phyloP scores from a whole-genome alignment of 2,888 invertebrate species.

The Suillia variegata region DNA sequence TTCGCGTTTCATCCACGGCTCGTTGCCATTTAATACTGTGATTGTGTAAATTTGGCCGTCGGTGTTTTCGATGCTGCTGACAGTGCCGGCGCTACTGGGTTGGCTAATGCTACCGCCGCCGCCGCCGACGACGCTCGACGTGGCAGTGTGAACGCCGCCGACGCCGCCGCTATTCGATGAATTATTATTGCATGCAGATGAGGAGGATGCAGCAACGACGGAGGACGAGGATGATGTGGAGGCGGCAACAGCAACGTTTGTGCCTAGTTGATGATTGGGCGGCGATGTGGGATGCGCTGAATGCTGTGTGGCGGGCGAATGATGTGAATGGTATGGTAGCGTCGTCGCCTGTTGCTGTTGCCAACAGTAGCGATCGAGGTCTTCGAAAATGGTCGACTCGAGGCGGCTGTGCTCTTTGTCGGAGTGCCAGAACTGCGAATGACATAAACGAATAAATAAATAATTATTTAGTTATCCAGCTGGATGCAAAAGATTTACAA shows the following conservation, averaged over 20 bases:
- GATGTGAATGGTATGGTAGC: conserved; percentile 57
- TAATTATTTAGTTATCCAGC: too few relatives aligned
- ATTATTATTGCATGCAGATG: background rate
- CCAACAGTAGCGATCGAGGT: conserved; percentile 86
- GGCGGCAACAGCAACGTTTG: conserved; percentile 29
- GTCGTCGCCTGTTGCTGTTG: conserved; percentile 65
- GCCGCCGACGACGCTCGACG: conserved; percentile 40
- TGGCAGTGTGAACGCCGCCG: conserved; percentile 27
- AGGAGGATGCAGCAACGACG: background rate
- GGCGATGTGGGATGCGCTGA: conserved; percentile 28
- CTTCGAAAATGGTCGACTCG: conserved; percentile 79
- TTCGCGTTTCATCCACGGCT: conserved; percentile 73
- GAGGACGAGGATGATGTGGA: conserved; percentile 27
- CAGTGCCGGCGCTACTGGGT: conserved; percentile 44
- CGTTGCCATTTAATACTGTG: conserved; percentile 81
- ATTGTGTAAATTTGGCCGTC: conserved; percentile 82
- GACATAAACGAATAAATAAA: conserved; percentile 4
- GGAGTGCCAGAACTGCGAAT: conserved; percentile 59
- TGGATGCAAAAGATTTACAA: too few relatives aligned
- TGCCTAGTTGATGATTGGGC: conserved; percentile 22
- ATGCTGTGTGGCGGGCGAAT: conserved; percentile 62
- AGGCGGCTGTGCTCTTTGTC: conserved; percentile 71
- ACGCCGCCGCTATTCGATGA: conserved; percentile 17
- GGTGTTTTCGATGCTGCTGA: conserved; percentile 64
- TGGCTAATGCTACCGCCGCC: conserved; percentile 41